Evolutionary conservation across 2,113 vertebrate species (phyloP), one percentile per base, ranked within the genome.

Genomic region (Sialia sialis): DNA sequence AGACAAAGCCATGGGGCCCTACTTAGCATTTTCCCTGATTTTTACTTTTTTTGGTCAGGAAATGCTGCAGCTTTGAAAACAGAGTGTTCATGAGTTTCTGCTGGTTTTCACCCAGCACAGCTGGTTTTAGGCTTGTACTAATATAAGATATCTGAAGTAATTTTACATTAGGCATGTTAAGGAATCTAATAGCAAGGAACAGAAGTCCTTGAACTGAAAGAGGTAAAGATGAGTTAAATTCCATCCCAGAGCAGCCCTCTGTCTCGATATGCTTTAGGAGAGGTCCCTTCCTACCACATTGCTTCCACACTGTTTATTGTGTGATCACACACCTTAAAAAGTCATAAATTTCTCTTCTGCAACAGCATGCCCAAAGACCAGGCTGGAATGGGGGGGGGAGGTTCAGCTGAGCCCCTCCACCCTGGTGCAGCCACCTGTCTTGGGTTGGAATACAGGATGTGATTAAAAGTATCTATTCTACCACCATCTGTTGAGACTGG

Each of bases 301-400:
- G 20, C 36, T 84, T 20, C 34, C 15, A 36, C 16, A 32, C 32
- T 41, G 54, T 34, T 73, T 59, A 55, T 13, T 23, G 11, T 7
- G 30, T 51, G 34, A 15, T 21, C 13, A 87, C n/a, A 22, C 38
- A 16, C 17, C 29, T 75, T 7, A 54, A 51, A 73, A 44, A 2
- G 0, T 1, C 7, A 10, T 44, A 4, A 6, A 7, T 51, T 63
- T 38, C 26, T 58, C 51, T 48, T 52, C 12, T 48, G 16, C n/a
- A 76, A 2, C 2, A 6, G 4, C 76, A 60, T 16, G 15, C 23
- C 36, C 22, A 7, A 32, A 68, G 32, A 41, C 5, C 7, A 60
- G 39, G 16, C 7, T 83, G 29, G 23, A 56, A 7, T 5, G 26
- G 19, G 4, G 30, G 6, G 5, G 26, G 19, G 4, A 27, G 6